Evolutionary conservation across 2,888 invertebrate genomes (phyloP).

Genomic region (Calephelis perditalis): DNA sequence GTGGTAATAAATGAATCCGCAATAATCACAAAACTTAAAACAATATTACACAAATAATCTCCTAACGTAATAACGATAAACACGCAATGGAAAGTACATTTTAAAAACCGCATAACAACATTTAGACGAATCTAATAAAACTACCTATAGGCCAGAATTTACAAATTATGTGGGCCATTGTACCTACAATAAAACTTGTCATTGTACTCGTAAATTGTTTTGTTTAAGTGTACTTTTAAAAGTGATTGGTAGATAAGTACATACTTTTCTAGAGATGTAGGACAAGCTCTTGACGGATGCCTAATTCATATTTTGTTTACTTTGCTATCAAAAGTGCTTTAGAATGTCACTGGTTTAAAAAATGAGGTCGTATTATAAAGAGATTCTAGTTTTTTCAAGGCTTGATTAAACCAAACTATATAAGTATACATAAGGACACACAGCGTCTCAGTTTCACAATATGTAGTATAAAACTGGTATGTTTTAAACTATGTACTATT

Average conservation of each 20-base stretch:
- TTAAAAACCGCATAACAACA: constrained; percentile 11
- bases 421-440: no score
- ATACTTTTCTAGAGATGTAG: no score
- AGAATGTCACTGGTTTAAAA: background rate
- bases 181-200: background rate
- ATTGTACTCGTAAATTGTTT: background rate
- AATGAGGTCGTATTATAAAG: background rate
- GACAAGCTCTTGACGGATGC: no score
- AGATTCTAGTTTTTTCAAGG: background rate
- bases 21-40: background rate
- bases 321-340: background rate
- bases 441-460: no score
- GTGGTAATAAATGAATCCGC: background rate
- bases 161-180: background rate
- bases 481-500: no score
- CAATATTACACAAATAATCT: background rate
- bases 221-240: background rate
- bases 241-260: background rate
- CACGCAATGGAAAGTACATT: constrained; percentile 8
- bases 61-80: background rate
- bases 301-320: background rate
- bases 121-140: constrained; percentile 9
- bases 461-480: no score
- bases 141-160: constrained; percentile 3
- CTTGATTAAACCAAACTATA: no score